phyloP scores from a whole-genome alignment of 1,140 invertebrate species.

The Mycetomoellerius zeteki region DNA sequence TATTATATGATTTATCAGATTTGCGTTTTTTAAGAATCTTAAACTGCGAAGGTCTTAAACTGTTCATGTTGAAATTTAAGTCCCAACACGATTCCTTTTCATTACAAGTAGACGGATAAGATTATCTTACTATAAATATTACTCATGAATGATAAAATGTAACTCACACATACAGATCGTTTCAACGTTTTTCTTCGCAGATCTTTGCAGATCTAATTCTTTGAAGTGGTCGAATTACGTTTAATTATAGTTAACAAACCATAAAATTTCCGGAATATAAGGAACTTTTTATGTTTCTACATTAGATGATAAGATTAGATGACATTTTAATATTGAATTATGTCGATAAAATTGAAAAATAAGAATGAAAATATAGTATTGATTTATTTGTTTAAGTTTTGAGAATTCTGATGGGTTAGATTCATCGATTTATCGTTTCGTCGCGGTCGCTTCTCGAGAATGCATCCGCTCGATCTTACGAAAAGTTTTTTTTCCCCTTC shows the following conservation, averaged over 20 bases:
- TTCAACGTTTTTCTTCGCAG: neutral
- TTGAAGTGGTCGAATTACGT: neutral
- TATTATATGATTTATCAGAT: neutral
- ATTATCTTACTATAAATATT: neutral
- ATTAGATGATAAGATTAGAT: neutral
- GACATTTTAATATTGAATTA: neutral
- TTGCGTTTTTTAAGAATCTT: neutral
- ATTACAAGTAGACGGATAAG: neutral
- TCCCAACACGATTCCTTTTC: neutral
- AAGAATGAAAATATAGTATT: neutral
- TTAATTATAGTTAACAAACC: neutral
- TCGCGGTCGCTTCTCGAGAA: neutral
- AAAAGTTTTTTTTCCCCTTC: conserved; percentile 11
- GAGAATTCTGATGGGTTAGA: neutral
- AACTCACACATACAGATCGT: neutral
- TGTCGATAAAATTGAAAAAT: neutral
- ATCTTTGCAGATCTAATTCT: neutral
- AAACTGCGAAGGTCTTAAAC: neutral
- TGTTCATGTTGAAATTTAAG: neutral
- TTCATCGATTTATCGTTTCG: conserved; percentile 7
- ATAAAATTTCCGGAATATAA: neutral
- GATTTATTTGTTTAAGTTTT: neutral
- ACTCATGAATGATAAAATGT: neutral
- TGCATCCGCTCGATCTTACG: neutral
- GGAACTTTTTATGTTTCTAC: neutral